A percentile compares a stretch with the other conserved stretches of the same genome.
Conservation (phyloP, 2,113 vertebrate species). For the Sylvietta virens region DNA sequence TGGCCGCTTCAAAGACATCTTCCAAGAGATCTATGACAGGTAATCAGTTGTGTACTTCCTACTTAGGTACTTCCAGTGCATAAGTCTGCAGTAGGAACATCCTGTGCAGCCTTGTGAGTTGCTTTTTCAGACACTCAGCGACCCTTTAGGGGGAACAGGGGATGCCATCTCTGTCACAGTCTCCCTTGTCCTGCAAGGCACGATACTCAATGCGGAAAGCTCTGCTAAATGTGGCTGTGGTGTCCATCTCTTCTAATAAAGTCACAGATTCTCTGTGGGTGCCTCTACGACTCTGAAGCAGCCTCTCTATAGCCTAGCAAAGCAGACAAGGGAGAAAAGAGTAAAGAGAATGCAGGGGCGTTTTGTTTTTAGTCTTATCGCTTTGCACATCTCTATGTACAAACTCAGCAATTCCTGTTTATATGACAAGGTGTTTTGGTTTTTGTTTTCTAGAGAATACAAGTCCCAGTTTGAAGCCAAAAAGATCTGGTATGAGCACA, state of each 20-base stretch:
- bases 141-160: rapidly evolving
- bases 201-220: background rate
- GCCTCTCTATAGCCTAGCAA: background rate
- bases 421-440: background rate
- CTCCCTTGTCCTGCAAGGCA: background rate
- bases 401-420: background rate
- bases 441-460: slow-evolving; percentile 81
- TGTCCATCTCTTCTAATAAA: background rate
- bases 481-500: slow-evolving; percentile 96
- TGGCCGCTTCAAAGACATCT: slow-evolving; percentile 97
- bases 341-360: background rate
- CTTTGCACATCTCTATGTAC: background rate
- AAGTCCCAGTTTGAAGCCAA: slow-evolving; percentile 86
- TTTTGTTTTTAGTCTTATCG: background rate
- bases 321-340: background rate
- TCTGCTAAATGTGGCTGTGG: background rate
- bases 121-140: background rate
- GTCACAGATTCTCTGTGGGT: background rate
- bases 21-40: slow-evolving; percentile 98
- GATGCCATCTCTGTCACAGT: background rate
- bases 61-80: background rate
- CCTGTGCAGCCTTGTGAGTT: background rate
- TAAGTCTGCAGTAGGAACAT: background rate
- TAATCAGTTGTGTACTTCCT: slow-evolving; percentile 56
- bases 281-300: background rate